Percentiles rank a stretch among this genome's conserved stretches.
Evolutionary conservation across 2,113 vertebrate genomes (phyloP).

Genomic region (Nycticebus coucang): DNA sequence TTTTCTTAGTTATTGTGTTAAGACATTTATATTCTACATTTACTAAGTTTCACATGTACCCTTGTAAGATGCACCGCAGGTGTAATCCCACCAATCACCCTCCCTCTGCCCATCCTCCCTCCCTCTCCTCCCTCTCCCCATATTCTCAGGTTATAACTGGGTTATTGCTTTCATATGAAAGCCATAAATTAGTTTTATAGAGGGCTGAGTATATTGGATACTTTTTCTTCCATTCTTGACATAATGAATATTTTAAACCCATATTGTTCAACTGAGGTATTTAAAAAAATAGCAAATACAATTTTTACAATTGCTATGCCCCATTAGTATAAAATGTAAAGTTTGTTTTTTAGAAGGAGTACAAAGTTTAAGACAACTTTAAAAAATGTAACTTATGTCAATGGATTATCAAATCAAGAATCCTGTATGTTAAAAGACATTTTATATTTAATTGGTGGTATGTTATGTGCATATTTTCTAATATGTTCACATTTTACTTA

Average conservation of each 20-base stretch:
- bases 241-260: background rate
- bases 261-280: background rate
- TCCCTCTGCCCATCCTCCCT: no score
- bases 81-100: no score
- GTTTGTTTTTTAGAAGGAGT: background rate
- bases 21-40: no score
- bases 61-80: no score
- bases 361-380: background rate
- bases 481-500: background rate
- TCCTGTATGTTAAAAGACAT: background rate
- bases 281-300: background rate
- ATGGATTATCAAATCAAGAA: background rate
- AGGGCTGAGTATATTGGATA: no score
- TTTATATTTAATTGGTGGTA: background rate
- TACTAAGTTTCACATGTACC: no score
- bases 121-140: no score
- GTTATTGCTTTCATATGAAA: no score
- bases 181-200: no score
- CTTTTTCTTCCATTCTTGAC: no score
- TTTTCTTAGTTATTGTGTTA: no score
- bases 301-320: background rate
- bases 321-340: background rate
- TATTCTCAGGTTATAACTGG: no score
- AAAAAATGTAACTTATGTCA: background rate
- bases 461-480: background rate